Evolutionary conservation across 1,140 invertebrate species (phyloP).

Genomic region (Temnothorax longispinosus): DNA sequence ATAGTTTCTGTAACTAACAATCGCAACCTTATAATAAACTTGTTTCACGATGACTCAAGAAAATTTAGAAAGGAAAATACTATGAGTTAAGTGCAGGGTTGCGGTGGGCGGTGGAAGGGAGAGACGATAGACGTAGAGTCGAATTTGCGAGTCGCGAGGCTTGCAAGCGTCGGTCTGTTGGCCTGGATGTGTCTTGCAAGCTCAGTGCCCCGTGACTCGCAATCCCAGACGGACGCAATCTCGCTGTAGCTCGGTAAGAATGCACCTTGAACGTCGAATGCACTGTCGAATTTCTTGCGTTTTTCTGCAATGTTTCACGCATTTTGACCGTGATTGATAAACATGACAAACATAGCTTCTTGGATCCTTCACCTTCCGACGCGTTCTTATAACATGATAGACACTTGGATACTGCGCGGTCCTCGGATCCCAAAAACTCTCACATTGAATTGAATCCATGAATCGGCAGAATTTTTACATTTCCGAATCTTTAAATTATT

Average conservation of each 20-base stretch:
- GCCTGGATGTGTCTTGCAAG: slow-evolving; percentile 81
- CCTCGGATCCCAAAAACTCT: not conserved
- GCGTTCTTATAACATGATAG: not conserved
- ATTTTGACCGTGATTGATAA: not conserved
- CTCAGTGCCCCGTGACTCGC: slow-evolving; percentile 82
- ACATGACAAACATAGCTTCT: not conserved
- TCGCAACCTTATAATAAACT: not conserved
- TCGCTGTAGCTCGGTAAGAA: slow-evolving; percentile 62
- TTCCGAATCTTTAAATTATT: not conserved
- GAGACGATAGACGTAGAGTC: slow-evolving; percentile 68
- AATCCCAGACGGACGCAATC: slow-evolving; percentile 78
- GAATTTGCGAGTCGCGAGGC: slow-evolving; percentile 70
- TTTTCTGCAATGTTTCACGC: slow-evolving; percentile 5
- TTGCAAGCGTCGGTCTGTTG: slow-evolving; percentile 70
- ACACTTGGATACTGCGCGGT: not conserved
- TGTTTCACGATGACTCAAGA: not conserved
- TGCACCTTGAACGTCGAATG: not conserved
- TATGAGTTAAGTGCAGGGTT: slow-evolving; percentile 33
- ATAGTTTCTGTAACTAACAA: not conserved
- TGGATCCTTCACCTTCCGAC: not conserved
- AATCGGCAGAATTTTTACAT: not conserved
- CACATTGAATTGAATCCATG: not conserved
- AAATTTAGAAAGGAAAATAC: slow-evolving; percentile 44
- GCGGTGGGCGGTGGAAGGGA: slow-evolving; percentile 58
- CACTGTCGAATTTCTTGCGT: slow-evolving; percentile 9